Evolutionary conservation across 2,888 invertebrate species (phyloP), one percentile per base, ranked within the genome.

Genomic region (Mythimna vitellina): DNA sequence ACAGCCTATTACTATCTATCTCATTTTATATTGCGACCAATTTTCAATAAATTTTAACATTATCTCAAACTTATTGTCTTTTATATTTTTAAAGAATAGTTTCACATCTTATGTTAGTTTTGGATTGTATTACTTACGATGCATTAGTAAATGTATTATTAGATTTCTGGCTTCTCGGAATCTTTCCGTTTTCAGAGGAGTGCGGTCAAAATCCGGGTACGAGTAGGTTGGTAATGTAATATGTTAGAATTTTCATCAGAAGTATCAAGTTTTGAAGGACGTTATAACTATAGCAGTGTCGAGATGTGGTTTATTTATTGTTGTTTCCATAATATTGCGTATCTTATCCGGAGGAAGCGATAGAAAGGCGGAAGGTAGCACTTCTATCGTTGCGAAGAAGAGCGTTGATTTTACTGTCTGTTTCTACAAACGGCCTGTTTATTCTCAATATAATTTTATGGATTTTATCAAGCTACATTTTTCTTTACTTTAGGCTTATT

Each of bases 1-100:
- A 64, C 42, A 53, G 49, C 32, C 56, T 65, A 67, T 61, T 81
- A 81, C 42, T 60, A 32, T 71, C 25, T 42, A 67, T 78, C 29
- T 61, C 10, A 56, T 61, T 66, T 58, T 78, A 71, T 66, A 72
- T 1, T 10, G 38, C 7, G 14, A 38, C 7, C 35, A 56, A 53
- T 46, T 66, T 71, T 78, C n/a, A 66, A 65, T 66, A 56, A 22
- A 9, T 51, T 58, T 56, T 10, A 42, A 42, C 53, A 17, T 56
- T 54, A 58, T 29, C n/a, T 10, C 12, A 22, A 42, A 54, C 46
- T 46, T 42, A 14, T 42, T 5, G 14, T 5, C 14, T 46, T 6
- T 17, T 17, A 17, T 46, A 46, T 7, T 20, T 46, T 46, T 46
- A 46, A 46, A 46, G 46, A 46, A 46, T 20, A 20, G 7, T 49